phyloP scores from a whole-genome alignment of 2,888 invertebrate species.

The Lepidonotus clava region DNA sequence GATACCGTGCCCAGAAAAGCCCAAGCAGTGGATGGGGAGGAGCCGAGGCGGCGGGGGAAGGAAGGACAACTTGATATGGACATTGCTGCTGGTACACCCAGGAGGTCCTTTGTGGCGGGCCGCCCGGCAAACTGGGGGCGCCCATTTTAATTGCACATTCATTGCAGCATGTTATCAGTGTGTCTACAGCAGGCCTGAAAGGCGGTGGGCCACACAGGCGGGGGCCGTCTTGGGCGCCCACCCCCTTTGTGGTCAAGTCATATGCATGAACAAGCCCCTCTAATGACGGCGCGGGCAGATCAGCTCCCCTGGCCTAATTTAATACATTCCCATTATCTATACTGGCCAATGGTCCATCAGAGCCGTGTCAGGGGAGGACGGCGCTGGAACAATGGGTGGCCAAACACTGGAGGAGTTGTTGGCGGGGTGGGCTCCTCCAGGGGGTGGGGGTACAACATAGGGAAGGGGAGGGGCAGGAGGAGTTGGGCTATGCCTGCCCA shows the following conservation, averaged over 20 bases:
- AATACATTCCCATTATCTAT: slow-evolving; percentile 46
- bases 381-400: slow-evolving; percentile 40
- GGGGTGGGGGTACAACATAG: neutral
- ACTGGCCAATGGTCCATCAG: slow-evolving; percentile 22
- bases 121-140: neutral
- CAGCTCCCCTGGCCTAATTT: slow-evolving; percentile 41
- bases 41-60: too few relatives aligned
- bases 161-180: slow-evolving; percentile 52
- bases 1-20: too few relatives aligned
- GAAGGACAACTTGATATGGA: neutral
- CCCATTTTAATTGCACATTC: slow-evolving; percentile 52
- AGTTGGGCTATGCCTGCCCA: too few relatives aligned
- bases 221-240: neutral
- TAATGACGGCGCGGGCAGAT: slow-evolving; percentile 29
- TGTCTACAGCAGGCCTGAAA: slow-evolving; percentile 29
- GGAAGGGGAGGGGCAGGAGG: neutral
- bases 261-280: slow-evolving; percentile 52
- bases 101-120: slow-evolving; percentile 32
- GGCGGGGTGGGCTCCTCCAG: too few relatives aligned
- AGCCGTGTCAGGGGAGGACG: slow-evolving; percentile 25
- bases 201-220: neutral
- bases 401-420: neutral
- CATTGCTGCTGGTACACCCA: neutral
- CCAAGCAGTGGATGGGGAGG: too few relatives aligned
- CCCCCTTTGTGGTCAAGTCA: slow-evolving; percentile 45